Evolutionary conservation across 2,113 vertebrate genomes (phyloP).

Genomic region (Datnioides undecimradiatus): DNA sequence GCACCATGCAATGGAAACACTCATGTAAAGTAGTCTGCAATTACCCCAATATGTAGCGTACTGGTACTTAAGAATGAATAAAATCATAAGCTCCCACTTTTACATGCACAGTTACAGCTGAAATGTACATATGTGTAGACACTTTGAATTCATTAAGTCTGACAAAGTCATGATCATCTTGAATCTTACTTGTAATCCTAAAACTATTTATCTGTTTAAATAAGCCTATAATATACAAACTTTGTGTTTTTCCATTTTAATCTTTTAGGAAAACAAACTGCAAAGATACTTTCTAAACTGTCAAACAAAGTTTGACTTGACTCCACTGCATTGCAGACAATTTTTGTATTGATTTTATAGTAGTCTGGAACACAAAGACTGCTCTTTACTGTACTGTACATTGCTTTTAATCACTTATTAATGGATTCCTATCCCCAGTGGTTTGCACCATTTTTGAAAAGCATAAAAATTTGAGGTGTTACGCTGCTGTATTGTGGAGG

Average conservation of each 20-base stretch:
- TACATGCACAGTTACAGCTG: neutral
- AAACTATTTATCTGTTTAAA: too few species aligned
- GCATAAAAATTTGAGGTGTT: neutral
- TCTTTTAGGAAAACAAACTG: neutral
- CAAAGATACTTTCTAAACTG: neutral
- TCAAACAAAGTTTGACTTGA: neutral
- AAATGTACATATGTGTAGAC: neutral
- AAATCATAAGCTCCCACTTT: neutral
- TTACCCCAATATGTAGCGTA: too few species aligned
- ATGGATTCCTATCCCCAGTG: neutral
- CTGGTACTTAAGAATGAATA: neutral
- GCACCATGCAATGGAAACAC: neutral
- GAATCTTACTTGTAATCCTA: too few species aligned
- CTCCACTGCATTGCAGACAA: slow-evolving; percentile 13
- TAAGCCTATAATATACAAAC: too few species aligned
- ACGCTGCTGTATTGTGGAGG: neutral
- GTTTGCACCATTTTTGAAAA: neutral
- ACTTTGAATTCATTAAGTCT: too few species aligned
- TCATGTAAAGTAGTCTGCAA: too few species aligned
- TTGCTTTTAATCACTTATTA: neutral
- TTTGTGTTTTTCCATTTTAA: neutral
- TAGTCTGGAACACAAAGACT: neutral
- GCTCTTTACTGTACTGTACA: neutral
- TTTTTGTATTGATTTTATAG: too few species aligned
- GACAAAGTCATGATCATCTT: too few species aligned